phyloP scores from a whole-genome alignment of 2,797 vertebrate species.

The Coregonus ussuriensis region DNA sequence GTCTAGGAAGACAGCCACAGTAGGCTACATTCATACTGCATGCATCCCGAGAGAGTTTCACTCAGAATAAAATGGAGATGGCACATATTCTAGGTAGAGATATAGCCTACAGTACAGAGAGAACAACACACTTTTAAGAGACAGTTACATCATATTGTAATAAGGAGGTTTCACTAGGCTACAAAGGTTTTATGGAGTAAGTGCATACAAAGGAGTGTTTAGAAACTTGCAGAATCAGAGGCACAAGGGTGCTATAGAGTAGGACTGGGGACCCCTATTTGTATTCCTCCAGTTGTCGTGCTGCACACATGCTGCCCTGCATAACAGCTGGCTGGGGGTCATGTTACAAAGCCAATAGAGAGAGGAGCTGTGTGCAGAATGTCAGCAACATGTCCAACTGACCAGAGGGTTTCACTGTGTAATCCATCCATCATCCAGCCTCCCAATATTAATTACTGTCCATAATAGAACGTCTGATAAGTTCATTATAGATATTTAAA shows the following conservation, averaged over 20 bases:
- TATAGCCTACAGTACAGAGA: too few relatives aligned
- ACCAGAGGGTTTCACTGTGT: not conserved
- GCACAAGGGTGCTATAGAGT: constrained; percentile 16
- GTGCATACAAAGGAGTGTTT: not conserved
- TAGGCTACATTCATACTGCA: too few relatives aligned
- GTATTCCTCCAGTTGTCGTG: constrained; percentile 26
- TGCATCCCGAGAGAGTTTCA: too few relatives aligned
- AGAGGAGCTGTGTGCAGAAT: not conserved
- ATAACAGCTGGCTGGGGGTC: constrained; percentile 27
- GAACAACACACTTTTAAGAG: not conserved
- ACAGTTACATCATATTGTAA: not conserved
- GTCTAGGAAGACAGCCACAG: constrained; percentile 3
- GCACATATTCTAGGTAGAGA: too few relatives aligned
- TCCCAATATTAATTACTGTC: not conserved
- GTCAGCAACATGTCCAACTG: not conserved
- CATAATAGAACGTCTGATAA: not conserved
- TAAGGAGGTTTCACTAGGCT: not conserved
- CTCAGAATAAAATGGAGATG: too few relatives aligned
- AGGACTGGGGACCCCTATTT: constrained; percentile 7
- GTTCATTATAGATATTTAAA: not conserved
- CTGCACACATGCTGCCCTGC: constrained; percentile 23
- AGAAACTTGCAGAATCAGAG: constrained; percentile 10
- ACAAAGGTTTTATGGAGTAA: not conserved
- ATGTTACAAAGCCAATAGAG: constrained; percentile 25
- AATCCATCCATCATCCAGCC: not conserved